phyloP scores from a whole-genome alignment of 2,797 vertebrate genomes.

The Micropoecilia bifurca region DNA sequence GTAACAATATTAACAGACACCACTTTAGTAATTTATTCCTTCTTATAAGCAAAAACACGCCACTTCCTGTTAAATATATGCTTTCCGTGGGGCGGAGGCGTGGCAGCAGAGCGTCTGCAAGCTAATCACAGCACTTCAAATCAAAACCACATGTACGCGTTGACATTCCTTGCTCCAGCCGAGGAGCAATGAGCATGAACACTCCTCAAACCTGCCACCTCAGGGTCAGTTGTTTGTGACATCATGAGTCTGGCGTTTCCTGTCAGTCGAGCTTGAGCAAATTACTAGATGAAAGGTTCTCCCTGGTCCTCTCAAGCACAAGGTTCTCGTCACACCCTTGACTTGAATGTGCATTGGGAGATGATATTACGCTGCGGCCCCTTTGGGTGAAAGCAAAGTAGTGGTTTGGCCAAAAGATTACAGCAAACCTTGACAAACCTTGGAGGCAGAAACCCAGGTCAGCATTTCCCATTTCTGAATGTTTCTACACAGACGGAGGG shows the following conservation, averaged over 20 bases:
- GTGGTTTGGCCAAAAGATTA: conserved; percentile 31
- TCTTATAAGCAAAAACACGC: conserved; percentile 72
- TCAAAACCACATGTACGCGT: conserved; percentile 77
- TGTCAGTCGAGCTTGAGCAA: conserved; percentile 46
- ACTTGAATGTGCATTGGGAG: conserved; percentile 53
- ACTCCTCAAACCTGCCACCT: conserved; percentile 68
- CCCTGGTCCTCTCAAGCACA: conserved; percentile 12
- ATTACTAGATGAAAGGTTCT: conserved; percentile 26
- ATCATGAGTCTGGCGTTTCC: conserved; percentile 68
- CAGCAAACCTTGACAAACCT: conserved; percentile 30
- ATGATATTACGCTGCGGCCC: conserved; percentile 57
- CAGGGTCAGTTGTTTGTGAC: conserved; percentile 67
- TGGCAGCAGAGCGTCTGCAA: conserved; percentile 44
- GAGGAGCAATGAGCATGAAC: conserved; percentile 50
- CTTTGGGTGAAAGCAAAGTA: conserved; percentile 47
- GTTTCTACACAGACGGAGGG: neutral
- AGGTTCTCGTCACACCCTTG: conserved; percentile 50
- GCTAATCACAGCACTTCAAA: conserved; percentile 69
- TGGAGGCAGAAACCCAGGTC: conserved; percentile 40
- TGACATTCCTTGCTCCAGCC: conserved; percentile 66
- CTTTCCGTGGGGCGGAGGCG: conserved; percentile 61
- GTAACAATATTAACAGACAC: conserved; percentile 52
- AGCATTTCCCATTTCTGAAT: neutral
- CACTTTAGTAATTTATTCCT: conserved; percentile 69
- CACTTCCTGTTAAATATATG: conserved; percentile 61